Evolutionary conservation across 2,113 vertebrate genomes (phyloP), one percentile per base, ranked within the genome.

Genomic region (Phycodurus eques): DNA sequence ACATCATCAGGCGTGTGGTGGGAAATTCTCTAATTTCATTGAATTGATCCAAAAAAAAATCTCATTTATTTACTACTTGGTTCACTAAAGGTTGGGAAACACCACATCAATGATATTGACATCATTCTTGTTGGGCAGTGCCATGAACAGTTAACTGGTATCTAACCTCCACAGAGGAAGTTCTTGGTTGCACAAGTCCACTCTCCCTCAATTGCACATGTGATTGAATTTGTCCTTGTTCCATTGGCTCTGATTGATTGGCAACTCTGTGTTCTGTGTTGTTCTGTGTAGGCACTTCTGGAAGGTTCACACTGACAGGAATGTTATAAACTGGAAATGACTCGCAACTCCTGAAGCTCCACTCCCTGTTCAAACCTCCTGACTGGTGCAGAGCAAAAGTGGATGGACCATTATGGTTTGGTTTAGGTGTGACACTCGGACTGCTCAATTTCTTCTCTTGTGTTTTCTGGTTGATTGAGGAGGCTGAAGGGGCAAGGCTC

Each of bases 191-290:
- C 8, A 22, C 59, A 17, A 1, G 8, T 59, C 33, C 54, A 14
- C 53, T 74, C n/a, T 61, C 72, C 71, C 42, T 64, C 14, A 57
- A n/a, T 39, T 68, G 76, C 56, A 44, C 20, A 13, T 74, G 33
- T 64, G 75, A 63, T 53, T 67, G 73, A 44, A 39, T 71, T 0
- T 70, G 71, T 56, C 84, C 56, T 8, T 88, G 76, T 39, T 89
- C 88, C 90, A 91, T 89, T 67, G 83, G 82, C 70, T 88, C 86
- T 68, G 73, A 67, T 1, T 43, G 78, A 44, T 76, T 67, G 35
- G 69, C 46, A 20, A 35, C 49, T 27, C 51, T 67, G 49, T 57
- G 56, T 57, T 9, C n/a, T 43, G 42, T 65, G 62, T 10, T 22
- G 8, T 53, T 0, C 61, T 71, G 72, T 68, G 47, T 66, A 47